phyloP scores from a whole-genome alignment of 2,113 vertebrate species.

The Centropus unirufus region DNA sequence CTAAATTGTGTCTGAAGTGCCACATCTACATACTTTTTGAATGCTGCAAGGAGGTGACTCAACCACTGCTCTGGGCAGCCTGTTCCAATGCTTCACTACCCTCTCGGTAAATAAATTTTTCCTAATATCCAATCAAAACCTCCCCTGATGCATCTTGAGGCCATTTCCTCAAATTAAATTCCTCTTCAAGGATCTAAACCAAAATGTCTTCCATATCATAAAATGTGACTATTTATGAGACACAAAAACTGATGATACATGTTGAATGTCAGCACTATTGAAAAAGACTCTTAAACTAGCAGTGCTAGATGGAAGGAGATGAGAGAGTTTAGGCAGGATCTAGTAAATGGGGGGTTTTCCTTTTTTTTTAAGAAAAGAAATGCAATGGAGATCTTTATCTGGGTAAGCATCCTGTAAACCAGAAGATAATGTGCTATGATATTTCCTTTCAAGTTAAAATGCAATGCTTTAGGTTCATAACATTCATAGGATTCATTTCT shows the following conservation, averaged over 20 bases:
- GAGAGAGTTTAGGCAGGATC: background rate
- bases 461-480: background rate
- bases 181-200: background rate
- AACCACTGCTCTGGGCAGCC: no score
- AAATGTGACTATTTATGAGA: background rate
- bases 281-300: background rate
- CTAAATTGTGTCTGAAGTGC: no score
- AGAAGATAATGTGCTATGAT: background rate
- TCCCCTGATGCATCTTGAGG: no score
- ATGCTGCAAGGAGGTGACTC: no score
- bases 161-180: background rate
- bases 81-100: no score
- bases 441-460: background rate
- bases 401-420: background rate
- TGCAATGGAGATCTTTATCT: background rate
- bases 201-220: background rate
- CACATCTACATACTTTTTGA: no score
- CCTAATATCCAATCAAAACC: no score
- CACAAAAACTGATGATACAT: background rate
- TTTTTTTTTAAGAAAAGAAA: background rate
- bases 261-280: background rate
- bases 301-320: background rate
- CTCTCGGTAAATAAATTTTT: no score
- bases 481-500: background rate
- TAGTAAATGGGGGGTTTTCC: background rate